A percentile compares a stretch with the other conserved stretches of the same genome.
Evolutionary conservation across 2,113 vertebrate genomes (phyloP).

Genomic region (Merops nubicus): DNA sequence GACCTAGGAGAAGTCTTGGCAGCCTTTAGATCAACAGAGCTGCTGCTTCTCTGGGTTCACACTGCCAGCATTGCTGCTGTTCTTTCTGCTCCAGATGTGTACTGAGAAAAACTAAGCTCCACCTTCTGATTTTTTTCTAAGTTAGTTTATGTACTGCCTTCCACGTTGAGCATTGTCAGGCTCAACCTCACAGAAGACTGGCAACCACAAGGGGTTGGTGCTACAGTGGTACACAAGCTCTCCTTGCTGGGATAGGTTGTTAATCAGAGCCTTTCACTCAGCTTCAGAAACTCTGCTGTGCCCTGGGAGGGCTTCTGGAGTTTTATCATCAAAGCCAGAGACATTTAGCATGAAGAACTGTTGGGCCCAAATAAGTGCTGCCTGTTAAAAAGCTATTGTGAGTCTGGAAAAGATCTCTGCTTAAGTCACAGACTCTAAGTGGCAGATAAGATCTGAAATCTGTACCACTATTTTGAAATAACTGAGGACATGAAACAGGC

Average conservation of each 20-base stretch:
- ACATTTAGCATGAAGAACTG: not conserved
- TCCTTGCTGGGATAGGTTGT: not conserved
- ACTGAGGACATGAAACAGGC: not conserved
- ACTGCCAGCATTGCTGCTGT: not conserved
- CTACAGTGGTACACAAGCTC: not conserved
- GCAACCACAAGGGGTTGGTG: not conserved
- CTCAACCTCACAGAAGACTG: not conserved
- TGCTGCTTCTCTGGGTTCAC: not conserved
- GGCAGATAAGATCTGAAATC: not conserved
- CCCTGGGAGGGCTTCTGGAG: not conserved
- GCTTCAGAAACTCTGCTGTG: not conserved
- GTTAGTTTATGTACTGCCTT: not conserved
- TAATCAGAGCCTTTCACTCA: not conserved
- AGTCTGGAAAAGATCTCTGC: not conserved
- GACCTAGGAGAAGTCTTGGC: not conserved
- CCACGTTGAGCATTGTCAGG: not conserved
- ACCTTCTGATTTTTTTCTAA: too few relatives aligned
- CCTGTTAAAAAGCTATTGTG: not conserved
- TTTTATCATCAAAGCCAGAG: not conserved
- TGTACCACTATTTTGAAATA: not conserved
- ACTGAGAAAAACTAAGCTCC: too few relatives aligned
- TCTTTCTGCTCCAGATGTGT: not conserved
- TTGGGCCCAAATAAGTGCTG: not conserved
- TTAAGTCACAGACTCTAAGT: not conserved
- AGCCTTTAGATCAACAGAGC: not conserved